Conservation (phyloP, 2,113 vertebrate genomes). For the Perognathus longimembris region DNA sequence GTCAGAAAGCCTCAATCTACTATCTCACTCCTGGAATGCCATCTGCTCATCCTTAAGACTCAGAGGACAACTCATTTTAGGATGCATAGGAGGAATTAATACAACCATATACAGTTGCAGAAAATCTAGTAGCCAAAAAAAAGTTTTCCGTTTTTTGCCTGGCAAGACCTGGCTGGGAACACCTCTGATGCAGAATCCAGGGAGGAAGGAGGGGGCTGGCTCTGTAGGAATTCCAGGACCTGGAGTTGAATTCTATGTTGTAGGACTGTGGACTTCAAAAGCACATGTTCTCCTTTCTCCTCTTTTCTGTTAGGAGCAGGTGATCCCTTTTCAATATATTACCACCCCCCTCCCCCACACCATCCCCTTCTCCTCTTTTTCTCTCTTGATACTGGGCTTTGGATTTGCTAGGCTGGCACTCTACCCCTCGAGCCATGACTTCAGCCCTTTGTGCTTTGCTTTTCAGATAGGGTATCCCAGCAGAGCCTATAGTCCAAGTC, state of each 20-base stretch:
- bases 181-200: not conserved
- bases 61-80: not conserved
- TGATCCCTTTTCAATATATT: not conserved
- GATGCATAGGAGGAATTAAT: not conserved
- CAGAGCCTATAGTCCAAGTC: too few species aligned
- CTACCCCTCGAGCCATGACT: too few species aligned
- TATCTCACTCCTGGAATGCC: not conserved
- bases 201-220: too few species aligned
- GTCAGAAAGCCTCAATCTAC: not conserved
- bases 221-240: conserved; percentile 30
- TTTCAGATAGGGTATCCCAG: too few species aligned
- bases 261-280: not conserved
- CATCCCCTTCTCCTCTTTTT: too few species aligned
- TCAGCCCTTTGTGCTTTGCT: too few species aligned
- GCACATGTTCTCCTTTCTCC: not conserved
- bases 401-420: too few species aligned
- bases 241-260: too few species aligned
- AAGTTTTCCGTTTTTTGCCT: not conserved
- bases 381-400: too few species aligned
- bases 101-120: not conserved
- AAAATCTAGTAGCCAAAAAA: not conserved
- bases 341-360: too few species aligned
- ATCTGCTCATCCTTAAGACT: not conserved
- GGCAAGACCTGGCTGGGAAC: not conserved
- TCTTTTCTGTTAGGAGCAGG: not conserved